Base-by-base conservation (phyloP, 2,888 invertebrate genomes). In the Lasioglossum calceatum region DNA sequence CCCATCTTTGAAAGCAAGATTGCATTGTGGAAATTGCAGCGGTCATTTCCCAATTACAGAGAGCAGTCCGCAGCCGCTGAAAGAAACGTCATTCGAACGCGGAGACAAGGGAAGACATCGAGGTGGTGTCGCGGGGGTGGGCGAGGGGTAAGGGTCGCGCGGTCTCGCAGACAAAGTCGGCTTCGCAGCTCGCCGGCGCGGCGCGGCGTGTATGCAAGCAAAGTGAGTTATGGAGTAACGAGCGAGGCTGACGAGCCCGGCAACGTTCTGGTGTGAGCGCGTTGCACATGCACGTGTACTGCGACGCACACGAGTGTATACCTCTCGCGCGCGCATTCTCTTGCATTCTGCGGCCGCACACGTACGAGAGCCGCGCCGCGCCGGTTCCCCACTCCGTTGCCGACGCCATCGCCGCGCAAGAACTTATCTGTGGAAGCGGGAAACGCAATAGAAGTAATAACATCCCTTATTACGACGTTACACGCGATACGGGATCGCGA, bases 401-500 rank as follows among this genome's bases (percentile, higher is more conserved):
- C 73, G 70, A 82, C 76, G 44, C 80, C 67, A 71, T 71, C 42
- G 71, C 81, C 83, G 84, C 77, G 76, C 85, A 78, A 86, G 83
- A 87, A 89, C 90, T 92, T 92, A 89, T 90, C 92, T 92, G 83
- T 90, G 87, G 85, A 87, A 92, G 88, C 87, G 88, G 89, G 87
- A 91, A 90, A 92, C 88, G 90, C 90, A 91, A 91, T 91, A 88
- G 89, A 92, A 92, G 89, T 91, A 92, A 92, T 92, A 92, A 92
- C 89, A 91, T 92, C 91, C 91, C 91, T 92, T 92, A 92, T 92
- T 92, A 92, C 88, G 86, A 92, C 90, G 87, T 90, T 91, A 92
- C 89, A 89, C 91, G 91, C 91, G 91, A 92, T 92, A 92, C 87
- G 88, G 87, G 89, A 92, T 92, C 92, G 88, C 82, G 86, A 90